phyloP scores from a whole-genome alignment of 2,797 vertebrate species.

The Streptopelia turtur region DNA sequence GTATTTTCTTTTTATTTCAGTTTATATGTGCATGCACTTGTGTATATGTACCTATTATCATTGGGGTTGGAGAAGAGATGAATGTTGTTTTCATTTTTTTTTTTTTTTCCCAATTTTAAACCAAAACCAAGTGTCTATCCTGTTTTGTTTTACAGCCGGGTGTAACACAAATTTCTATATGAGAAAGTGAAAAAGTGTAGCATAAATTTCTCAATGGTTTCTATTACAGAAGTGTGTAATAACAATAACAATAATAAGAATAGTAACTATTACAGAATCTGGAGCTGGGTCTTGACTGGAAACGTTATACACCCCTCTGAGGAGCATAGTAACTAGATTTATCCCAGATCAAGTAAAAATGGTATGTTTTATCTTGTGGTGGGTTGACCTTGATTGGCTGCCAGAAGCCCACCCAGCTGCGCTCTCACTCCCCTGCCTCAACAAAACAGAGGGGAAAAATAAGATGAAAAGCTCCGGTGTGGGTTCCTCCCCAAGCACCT shows the following conservation, averaged over 20 bases:
- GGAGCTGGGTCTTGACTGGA: background rate
- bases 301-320: background rate
- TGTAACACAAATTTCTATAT: background rate
- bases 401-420: background rate
- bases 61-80: background rate
- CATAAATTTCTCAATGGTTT: background rate
- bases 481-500: background rate
- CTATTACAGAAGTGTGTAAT: background rate
- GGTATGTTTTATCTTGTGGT: background rate
- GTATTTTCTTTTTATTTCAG: background rate
- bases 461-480: background rate
- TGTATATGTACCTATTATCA: background rate
- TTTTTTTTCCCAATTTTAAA: background rate
- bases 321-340: background rate
- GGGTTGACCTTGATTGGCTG: background rate
- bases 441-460: background rate
- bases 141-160: background rate
- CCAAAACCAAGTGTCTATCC: fast-evolving
- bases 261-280: background rate
- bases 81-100: background rate
- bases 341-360: background rate
- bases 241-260: background rate
- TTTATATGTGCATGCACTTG: background rate
- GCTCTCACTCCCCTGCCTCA: background rate
- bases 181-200: background rate